Evolutionary conservation across 2,888 invertebrate genomes (phyloP), one percentile per base, ranked within the genome.

Genomic region (Nemapogon koenigi): DNA sequence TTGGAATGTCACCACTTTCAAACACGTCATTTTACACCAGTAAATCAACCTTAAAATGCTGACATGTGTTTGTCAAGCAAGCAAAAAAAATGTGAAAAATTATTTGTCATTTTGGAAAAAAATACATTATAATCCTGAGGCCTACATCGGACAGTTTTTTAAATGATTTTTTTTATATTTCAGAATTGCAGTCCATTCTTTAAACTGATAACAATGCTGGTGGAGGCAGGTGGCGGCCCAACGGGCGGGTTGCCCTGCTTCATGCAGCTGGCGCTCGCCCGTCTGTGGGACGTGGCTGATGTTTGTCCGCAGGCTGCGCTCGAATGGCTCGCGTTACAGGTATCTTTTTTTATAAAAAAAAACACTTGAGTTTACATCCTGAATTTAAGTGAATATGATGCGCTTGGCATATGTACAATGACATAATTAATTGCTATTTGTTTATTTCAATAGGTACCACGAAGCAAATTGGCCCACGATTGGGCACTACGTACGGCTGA

Each of bases 401-500:
- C 11, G n/a, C 28, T 28, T 28, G 8, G 28, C 13, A 13, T 28
- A 11, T 30, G 4, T 4, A 16, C 13, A 7, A 6, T 27, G 13
- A 27, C 4, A 4, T n/a, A 7, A n/a, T 7, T 22, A 7, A 22
- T 22, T 22, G 28, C 4, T 30, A 15, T 4, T 14, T 16, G 4
- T 39, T 18, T 22, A n/a, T 16, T 7, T 46, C 57, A n/a, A 53
- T 59, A 57, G 78, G 87, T 87, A 1, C 90, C 94, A 0, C 84
- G 94, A 42, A 96, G 94, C 70, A 91, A 94, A 60, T 83, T 92
- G 35, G 94, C 93, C 0, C 94, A 94, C 65, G 85, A 90, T 32
- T 95, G 94, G 91, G 93, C 94, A 10, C 76, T 96, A n/a, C 89
- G 89, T 50, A 91, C 91, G n/a, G 85, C 94, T 50, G 94, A 94